Conservation (phyloP, 2,888 invertebrate genomes). For the Acleris holmiana region DNA sequence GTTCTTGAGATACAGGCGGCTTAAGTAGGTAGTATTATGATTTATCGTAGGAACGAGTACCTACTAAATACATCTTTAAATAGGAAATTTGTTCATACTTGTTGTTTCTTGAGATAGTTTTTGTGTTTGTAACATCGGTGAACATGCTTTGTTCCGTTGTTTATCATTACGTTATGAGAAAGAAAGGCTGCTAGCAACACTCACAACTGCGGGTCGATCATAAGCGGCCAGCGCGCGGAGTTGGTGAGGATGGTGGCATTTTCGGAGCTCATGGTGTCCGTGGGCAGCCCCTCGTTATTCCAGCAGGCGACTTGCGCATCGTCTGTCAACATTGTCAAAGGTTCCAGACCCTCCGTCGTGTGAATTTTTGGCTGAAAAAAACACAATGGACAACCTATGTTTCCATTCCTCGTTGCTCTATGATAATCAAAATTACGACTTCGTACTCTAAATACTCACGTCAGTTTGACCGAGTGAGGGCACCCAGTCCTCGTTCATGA, state of each 20-base stretch:
- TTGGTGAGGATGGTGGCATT: slow-evolving; percentile 96
- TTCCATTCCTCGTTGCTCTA: too few species aligned
- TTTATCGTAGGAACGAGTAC: too few species aligned
- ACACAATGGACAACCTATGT: neutral
- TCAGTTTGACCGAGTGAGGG: slow-evolving; percentile 89
- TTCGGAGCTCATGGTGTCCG: slow-evolving; percentile 96
- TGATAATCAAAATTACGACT: too few species aligned
- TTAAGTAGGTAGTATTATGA: too few species aligned
- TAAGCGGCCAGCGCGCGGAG: slow-evolving; percentile 96
- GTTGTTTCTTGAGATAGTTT: too few species aligned
- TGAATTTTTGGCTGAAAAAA: slow-evolving; percentile 88
- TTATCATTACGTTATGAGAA: too few species aligned
- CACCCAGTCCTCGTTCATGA: slow-evolving; percentile 91
- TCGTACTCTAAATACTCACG: slow-evolving; percentile 59
- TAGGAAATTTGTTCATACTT: too few species aligned
- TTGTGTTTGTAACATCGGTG: too few species aligned
- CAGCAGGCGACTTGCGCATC: slow-evolving; percentile 96
- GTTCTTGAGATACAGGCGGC: too few species aligned
- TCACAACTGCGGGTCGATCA: slow-evolving; percentile 96
- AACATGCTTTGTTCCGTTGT: too few species aligned
- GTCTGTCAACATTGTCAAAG: slow-evolving; percentile 93
- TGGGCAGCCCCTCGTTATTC: slow-evolving; percentile 97
- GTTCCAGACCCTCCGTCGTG: slow-evolving; percentile 91
- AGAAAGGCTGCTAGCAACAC: slow-evolving; percentile 37
- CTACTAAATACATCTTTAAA: too few species aligned